Conservation (phyloP, 1,140 invertebrate species). For the Epicauta chinensis region DNA sequence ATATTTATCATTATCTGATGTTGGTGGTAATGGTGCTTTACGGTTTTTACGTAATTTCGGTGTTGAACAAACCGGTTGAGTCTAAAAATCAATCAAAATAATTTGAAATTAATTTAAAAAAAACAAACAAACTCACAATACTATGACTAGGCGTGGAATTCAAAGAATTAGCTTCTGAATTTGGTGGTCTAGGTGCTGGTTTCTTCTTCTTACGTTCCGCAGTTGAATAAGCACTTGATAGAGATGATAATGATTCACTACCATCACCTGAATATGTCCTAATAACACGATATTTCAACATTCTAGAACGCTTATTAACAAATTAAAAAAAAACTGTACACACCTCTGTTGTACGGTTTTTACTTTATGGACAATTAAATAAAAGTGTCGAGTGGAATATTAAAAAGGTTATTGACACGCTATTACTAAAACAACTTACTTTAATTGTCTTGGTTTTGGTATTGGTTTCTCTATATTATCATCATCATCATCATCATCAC, state of each 20-base stretch:
- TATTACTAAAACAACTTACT: slow-evolving; percentile 1
- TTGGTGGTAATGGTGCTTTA: slow-evolving; percentile 52
- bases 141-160: slow-evolving; percentile 40
- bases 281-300: slow-evolving; percentile 38
- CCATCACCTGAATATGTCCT: slow-evolving; percentile 15
- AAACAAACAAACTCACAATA: slow-evolving; percentile 36
- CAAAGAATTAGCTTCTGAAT: slow-evolving; percentile 29
- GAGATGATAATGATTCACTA: slow-evolving; percentile 34
- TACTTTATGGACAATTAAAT: no score
- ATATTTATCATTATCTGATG: slow-evolving; percentile 48
- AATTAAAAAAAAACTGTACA: background rate
- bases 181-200: slow-evolving; percentile 61
- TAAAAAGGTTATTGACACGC: slow-evolving; percentile 17
- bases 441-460: slow-evolving; percentile 47
- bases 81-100: slow-evolving; percentile 39
- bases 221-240: slow-evolving; percentile 44
- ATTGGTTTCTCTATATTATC: slow-evolving; percentile 45
- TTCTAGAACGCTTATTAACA: slow-evolving; percentile 3
- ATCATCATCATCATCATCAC: slow-evolving; percentile 54
- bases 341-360: background rate
- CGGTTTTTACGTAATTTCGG: slow-evolving; percentile 45
- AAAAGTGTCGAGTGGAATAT: slow-evolving; percentile 5
- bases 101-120: slow-evolving; percentile 8
- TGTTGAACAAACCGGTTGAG: slow-evolving; percentile 35
- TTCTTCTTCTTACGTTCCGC: slow-evolving; percentile 55